Conservation (phyloP, 2,113 vertebrate species). For the Callospermophilus lateralis region DNA sequence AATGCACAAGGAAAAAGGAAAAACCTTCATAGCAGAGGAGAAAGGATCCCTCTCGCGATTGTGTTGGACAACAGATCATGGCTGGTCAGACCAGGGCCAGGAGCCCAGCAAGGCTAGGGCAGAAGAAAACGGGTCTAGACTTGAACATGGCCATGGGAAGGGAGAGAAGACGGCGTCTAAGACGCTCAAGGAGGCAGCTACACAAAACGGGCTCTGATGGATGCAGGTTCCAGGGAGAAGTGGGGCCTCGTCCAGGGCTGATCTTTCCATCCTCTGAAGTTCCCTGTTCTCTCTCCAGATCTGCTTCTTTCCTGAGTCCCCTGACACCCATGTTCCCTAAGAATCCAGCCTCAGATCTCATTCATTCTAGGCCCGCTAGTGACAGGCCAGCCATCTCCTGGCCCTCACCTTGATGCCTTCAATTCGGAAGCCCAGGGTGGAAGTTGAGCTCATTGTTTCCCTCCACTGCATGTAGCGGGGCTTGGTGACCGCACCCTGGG, state of each 20-base stretch:
- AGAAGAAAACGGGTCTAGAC: neutral
- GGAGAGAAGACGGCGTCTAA: neutral
- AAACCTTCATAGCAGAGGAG: neutral
- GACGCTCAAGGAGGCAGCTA: neutral
- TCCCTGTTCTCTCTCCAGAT: neutral
- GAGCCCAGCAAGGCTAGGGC: neutral
- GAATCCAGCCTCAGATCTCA: neutral
- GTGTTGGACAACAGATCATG: neutral
- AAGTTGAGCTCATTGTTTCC: conserved; percentile 94
- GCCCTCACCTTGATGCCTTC: conserved; percentile 94
- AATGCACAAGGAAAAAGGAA: neutral
- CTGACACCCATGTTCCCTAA: fast-evolving
- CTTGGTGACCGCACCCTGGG: conserved; percentile 91
- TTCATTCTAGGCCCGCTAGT: fast-evolving
- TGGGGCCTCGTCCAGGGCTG: no score
- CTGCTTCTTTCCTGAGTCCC: neutral
- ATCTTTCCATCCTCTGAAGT: neutral
- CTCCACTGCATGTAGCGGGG: conserved; percentile 97
- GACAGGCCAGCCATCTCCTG: neutral
- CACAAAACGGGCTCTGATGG: neutral
- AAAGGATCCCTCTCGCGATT: neutral
- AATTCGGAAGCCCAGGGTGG: conserved; percentile 94
- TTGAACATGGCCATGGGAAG: neutral
- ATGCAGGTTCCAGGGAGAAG: neutral
- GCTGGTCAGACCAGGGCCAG: neutral